phyloP scores from a whole-genome alignment of 2,113 vertebrate species.

The Eidolon helvum region DNA sequence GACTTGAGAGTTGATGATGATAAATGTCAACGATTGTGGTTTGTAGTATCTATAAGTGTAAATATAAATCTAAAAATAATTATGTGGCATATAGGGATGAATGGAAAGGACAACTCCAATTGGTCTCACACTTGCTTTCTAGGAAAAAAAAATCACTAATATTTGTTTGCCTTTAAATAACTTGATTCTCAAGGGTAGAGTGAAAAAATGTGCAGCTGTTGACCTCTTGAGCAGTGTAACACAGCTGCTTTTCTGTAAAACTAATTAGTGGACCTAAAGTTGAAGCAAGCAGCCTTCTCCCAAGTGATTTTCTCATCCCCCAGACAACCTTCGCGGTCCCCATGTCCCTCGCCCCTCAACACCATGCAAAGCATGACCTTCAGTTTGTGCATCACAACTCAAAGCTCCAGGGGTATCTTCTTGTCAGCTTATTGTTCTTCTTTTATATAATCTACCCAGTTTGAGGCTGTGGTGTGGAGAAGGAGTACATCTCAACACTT shows the following conservation, averaged over 20 bases:
- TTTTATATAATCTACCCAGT: not conserved
- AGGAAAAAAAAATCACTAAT: not conserved
- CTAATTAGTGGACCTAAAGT: constrained; percentile 36
- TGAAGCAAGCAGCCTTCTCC: constrained; percentile 25
- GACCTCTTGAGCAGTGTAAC: constrained; percentile 30
- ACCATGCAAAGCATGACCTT: not conserved
- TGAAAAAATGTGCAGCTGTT: constrained; percentile 33
- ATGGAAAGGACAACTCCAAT: not conserved
- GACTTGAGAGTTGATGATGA: not conserved
- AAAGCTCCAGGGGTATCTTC: not conserved
- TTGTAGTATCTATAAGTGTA: not conserved
- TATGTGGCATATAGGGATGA: not conserved
- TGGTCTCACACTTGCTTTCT: not conserved
- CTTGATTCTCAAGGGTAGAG: constrained; percentile 39
- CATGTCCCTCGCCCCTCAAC: not conserved
- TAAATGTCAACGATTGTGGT: not conserved
- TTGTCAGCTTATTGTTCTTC: not conserved
- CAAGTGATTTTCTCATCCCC: constrained; percentile 29
- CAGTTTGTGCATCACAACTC: not conserved
- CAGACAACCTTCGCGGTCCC: not conserved
- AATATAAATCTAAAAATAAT: not conserved
- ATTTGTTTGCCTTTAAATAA: constrained; percentile 59
- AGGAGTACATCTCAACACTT: not conserved
- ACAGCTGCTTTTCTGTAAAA: constrained; percentile 60
- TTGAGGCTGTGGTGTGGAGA: not conserved